These are phyloP conservation scores for Leptosomus discolor DNA, from an alignment of 2,113 vertebrate species.

Conservation along the genomic window DNA sequence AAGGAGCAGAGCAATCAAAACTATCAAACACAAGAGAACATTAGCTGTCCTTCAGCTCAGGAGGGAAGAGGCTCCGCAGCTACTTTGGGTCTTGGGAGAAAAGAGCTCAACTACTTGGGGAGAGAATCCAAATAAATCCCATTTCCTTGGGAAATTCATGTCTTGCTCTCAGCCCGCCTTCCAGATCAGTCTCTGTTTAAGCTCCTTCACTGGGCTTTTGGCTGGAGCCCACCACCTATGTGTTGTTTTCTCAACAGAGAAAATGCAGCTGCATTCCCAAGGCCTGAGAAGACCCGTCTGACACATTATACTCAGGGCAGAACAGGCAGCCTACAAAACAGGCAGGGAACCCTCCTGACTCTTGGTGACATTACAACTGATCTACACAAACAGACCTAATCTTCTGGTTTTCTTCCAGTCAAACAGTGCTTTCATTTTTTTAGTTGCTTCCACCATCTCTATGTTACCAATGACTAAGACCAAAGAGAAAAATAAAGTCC, in stretches of 20 bases:
- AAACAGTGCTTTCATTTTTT: not conserved
- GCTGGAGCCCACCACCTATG: conserved; percentile 29
- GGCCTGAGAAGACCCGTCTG: not conserved
- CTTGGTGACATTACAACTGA: conserved; percentile 70
- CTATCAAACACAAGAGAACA: not conserved
- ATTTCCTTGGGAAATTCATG: not conserved
- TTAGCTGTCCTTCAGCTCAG: not conserved
- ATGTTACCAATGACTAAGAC: not conserved
- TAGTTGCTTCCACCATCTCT: conserved; percentile 9
- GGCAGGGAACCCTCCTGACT: conserved; percentile 75
- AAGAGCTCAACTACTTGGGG: rapidly evolving
- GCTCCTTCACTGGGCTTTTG: not conserved
- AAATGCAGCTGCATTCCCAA: conserved; percentile 45
- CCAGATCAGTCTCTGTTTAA: not conserved
- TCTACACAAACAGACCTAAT: conserved; percentile 81
- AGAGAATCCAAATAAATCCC: not conserved
- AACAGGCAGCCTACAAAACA: conserved; percentile 26
- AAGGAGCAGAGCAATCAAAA: not conserved
- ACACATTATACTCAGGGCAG: not conserved
- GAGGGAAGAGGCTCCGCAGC: not conserved
- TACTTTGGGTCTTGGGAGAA: not conserved
- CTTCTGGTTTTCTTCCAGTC: conserved; percentile 60
- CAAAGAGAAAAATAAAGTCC: conserved; percentile 43
- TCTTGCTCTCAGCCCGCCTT: not conserved
- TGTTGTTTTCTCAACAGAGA: not conserved